Percentiles rank a stretch among this genome's conserved stretches.
phyloP scores from a whole-genome alignment of 2,888 invertebrate species.

The Erpobdella octoculata region DNA sequence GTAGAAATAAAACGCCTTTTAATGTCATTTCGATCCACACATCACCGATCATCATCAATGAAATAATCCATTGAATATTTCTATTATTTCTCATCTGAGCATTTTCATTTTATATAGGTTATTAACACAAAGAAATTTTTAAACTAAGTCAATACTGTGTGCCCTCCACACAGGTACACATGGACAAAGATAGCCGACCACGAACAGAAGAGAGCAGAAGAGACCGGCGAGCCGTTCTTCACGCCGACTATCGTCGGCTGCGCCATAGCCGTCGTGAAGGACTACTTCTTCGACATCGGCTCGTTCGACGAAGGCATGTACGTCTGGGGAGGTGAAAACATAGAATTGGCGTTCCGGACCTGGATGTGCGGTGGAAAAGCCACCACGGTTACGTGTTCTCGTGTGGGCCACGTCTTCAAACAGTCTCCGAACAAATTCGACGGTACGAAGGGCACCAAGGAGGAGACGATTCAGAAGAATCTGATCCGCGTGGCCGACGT shows the following conservation, averaged over 20 bases:
- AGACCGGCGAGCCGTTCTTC: constrained; percentile 36
- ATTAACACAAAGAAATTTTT: not conserved
- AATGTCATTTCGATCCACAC: too few species aligned
- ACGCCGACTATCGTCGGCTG: constrained; percentile 40
- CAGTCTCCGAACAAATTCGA: constrained; percentile 39
- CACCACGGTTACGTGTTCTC: constrained; percentile 40
- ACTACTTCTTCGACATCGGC: constrained; percentile 38
- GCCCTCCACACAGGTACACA: constrained; percentile 35
- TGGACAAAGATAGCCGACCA: constrained; percentile 38
- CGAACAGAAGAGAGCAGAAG: constrained; percentile 30
- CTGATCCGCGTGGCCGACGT: constrained; percentile 40
- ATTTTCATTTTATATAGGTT: not conserved
- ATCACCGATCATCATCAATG: too few species aligned
- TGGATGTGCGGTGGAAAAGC: constrained; percentile 41
- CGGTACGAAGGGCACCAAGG: constrained; percentile 31
- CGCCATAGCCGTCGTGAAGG: constrained; percentile 38
- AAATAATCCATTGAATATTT: too few species aligned
- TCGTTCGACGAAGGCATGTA: constrained; percentile 37
- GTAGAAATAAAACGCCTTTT: too few species aligned
- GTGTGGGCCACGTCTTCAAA: constrained; percentile 41
- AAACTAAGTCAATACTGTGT: not conserved
- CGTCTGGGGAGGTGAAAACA: constrained; percentile 43
- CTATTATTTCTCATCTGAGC: too few species aligned
- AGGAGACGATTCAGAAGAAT: constrained; percentile 38
- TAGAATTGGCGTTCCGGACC: constrained; percentile 40